Base-by-base conservation (phyloP, 2,797 vertebrate species). In the Microhierax caerulescens region DNA sequence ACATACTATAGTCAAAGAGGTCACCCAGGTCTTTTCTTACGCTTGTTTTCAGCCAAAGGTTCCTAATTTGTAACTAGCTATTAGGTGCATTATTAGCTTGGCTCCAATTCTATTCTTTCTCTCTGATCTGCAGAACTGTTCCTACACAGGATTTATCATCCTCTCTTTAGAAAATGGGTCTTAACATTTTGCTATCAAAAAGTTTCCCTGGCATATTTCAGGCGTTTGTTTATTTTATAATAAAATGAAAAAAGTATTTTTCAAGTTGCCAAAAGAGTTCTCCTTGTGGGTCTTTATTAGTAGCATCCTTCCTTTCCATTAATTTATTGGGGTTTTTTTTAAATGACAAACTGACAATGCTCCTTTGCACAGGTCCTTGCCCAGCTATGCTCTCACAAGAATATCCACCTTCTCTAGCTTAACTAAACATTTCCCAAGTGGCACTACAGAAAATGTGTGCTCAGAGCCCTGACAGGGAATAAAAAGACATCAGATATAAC, bases 291-390 rank as follows among this genome's bases (percentile, higher is more conserved):
- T 67, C 28, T 73, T 76, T 23, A 84, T 90, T 89, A 94, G 67
- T 13, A 61, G 53, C 51, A 87, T 39, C 28, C 53, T 88, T 93
- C 65, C 51, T 73, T 94, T 85, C 74, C 43, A 85, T 59, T 82
- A 70, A 70, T 89, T 89, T 43, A n/a, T n/a, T n/a, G n/a, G n/a
- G n/a, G n/a, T n/a, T n/a, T n/a, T 75, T 92, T 91, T 54, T 92
- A 93, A 92, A 87, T 32, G 20, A 88, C 63, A 56, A 81, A 82
- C 22, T 39, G 34, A 65, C 45, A 92, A 56, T 16, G 75, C 13
- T 73, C 9, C 80, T 92, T 87, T 70, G 64, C 39, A 54, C 53
- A 76, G 27, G 30, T 61, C 53, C 73, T 87, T 45, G 27, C 18
- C 65, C 47, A 78, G 9, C 59, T 37, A 78, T 12, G 30, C 2